phyloP scores from a whole-genome alignment of 2,888 invertebrate species.

The Orgyia antiqua region DNA sequence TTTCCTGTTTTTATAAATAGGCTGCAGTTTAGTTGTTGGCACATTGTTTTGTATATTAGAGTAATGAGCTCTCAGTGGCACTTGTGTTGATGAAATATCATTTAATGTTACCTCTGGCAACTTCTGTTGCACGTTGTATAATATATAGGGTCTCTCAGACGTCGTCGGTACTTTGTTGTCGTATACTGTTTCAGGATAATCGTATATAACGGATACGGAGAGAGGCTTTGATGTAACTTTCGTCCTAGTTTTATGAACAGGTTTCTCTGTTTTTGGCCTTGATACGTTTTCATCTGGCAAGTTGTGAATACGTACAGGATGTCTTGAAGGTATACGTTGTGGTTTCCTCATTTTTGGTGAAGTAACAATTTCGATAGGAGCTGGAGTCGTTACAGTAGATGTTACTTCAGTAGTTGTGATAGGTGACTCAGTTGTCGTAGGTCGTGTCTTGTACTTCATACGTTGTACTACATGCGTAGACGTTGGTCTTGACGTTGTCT shows the following conservation, averaged over 20 bases:
- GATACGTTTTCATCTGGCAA: constrained; percentile 55
- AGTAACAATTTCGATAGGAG: constrained; percentile 58
- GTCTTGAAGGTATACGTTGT: constrained; percentile 62
- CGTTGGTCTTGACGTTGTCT: constrained; percentile 51
- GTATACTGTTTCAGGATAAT: constrained; percentile 64
- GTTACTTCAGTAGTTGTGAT: constrained; percentile 60
- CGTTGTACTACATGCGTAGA: constrained; percentile 49
- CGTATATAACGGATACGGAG: constrained; percentile 69
- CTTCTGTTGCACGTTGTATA: constrained; percentile 72
- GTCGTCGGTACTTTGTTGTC: constrained; percentile 61
- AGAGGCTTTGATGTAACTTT: constrained; percentile 70
- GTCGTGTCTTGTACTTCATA: constrained; percentile 60
- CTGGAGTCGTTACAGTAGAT: constrained; percentile 54
- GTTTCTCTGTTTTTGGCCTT: constrained; percentile 64
- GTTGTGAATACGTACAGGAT: constrained; percentile 63
- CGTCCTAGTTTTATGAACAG: constrained; percentile 64
- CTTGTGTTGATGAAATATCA: constrained; percentile 77
- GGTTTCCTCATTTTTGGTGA: constrained; percentile 56
- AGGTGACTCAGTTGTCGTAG: constrained; percentile 54
- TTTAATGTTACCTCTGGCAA: constrained; percentile 42
- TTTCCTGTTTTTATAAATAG: constrained; percentile 64
- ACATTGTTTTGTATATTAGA: constrained; percentile 74
- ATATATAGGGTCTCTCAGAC: constrained; percentile 68
- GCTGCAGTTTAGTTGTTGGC: constrained; percentile 73
- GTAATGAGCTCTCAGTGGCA: constrained; percentile 81